A percentile compares a stretch with the other conserved stretches of the same genome.
phyloP scores from a whole-genome alignment of 2,888 invertebrate species.

The Sminthurinus aureus region DNA sequence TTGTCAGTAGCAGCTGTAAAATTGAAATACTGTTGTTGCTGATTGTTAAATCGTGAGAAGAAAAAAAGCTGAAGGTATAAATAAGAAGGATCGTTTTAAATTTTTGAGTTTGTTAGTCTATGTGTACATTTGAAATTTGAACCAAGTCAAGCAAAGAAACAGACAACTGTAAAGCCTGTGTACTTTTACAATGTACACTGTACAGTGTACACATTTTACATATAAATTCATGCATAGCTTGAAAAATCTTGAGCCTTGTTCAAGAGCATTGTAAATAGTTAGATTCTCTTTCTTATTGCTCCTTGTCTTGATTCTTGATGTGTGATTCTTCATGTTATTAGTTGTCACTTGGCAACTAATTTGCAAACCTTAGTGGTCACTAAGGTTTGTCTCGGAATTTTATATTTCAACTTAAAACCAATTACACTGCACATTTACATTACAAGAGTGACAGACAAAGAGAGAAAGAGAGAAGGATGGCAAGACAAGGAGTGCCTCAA shows the following conservation, averaged over 20 bases:
- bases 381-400: not conserved
- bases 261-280: constrained; percentile 23
- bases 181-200: not conserved
- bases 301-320: not conserved
- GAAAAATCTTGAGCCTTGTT: constrained; percentile 5
- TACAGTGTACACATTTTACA: not conserved
- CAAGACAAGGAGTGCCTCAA: no score
- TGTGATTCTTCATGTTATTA: not conserved
- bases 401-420: not conserved
- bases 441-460: constrained; percentile 13
- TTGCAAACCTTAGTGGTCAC: not conserved
- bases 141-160: not conserved
- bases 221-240: constrained; percentile 1
- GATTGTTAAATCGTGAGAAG: no score
- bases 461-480: constrained; percentile 19
- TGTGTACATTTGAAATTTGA: no score
- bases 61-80: no score
- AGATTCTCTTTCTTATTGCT: constrained; percentile 23
- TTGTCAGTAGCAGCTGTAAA: no score
- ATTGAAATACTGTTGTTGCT: no score
- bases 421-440: not conserved
- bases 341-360: not conserved
- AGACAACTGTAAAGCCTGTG: no score
- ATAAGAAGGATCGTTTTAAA: no score
- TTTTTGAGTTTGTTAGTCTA: no score